A percentile compares a stretch with the other conserved stretches of the same genome.
These are phyloP conservation scores for Papio anubis DNA, from an alignment of 2,113 vertebrate species.

Conservation along the genomic window DNA sequence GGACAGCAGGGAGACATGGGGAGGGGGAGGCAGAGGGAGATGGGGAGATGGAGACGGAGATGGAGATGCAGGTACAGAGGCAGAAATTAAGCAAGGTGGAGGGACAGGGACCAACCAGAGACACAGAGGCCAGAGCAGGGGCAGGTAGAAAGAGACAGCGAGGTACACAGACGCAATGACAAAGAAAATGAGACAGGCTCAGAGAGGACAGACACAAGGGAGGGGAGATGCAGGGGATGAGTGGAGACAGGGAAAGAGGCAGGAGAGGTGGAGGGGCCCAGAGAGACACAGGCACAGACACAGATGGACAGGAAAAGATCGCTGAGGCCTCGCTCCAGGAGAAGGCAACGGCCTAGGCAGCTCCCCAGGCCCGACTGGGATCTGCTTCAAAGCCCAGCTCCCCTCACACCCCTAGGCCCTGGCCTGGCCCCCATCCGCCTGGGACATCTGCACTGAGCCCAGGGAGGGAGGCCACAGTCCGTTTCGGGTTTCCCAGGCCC, in stretches of 20 bases:
- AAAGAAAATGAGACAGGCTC: not conserved
- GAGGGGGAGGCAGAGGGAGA: not conserved
- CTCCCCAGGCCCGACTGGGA: not conserved
- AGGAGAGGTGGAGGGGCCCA: not conserved
- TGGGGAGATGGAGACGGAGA: not conserved
- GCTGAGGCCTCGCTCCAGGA: constrained; percentile 60
- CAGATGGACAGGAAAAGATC: constrained; percentile 66
- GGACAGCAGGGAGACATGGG: not conserved
- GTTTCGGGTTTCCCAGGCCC: not conserved
- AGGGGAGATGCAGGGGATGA: rapidly evolving
- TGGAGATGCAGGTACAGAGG: rapidly evolving
- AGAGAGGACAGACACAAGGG: not conserved
- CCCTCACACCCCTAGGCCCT: not conserved
- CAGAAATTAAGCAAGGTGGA: not conserved
- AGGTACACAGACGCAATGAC: not conserved
- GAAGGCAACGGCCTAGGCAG: not conserved
- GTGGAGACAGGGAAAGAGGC: not conserved
- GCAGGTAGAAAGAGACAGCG: not conserved
- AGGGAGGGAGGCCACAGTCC: not conserved
- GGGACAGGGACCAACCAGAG: not conserved
- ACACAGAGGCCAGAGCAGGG: not conserved
- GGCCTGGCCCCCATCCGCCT: not conserved
- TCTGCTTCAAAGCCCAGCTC: not conserved
- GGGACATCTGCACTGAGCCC: not conserved
- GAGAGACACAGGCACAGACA: constrained; percentile 56